Conservation (phyloP, 2,888 invertebrate species). For the Tortrix viridana region DNA sequence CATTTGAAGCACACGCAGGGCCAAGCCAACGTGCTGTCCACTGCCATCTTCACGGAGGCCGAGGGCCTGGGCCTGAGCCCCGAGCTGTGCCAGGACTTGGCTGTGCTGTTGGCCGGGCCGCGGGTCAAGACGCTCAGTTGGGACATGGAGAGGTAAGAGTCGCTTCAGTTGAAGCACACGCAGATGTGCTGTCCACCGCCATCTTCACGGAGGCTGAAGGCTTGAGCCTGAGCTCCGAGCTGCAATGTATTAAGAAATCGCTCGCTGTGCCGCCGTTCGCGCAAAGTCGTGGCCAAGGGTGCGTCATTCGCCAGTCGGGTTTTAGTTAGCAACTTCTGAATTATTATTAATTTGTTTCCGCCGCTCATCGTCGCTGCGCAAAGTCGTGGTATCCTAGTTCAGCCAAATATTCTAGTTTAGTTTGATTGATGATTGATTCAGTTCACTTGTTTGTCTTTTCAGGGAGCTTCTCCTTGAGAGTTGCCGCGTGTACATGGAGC, state of each 20-base stretch:
- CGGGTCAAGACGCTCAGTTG: conserved; percentile 89
- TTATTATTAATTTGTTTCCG: too few species aligned
- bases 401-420: too few species aligned
- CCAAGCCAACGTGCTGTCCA: conserved; percentile 83
- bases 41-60: conserved; percentile 83
- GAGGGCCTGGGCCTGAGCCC: conserved; percentile 87
- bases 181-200: conserved; percentile 81
- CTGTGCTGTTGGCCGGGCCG: conserved; percentile 88
- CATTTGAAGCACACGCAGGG: conserved; percentile 70
- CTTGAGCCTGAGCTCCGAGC: conserved; percentile 86
- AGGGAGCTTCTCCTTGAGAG: conserved; percentile 67
- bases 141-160: conserved; percentile 80
- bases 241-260: too few species aligned
- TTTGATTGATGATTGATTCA: too few species aligned
- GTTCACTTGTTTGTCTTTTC: conserved; percentile 40
- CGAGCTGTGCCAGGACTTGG: conserved; percentile 88
- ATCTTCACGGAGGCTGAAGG: conserved; percentile 85
- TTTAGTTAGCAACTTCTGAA: too few species aligned
- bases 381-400: too few species aligned
- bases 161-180: conserved; percentile 66
- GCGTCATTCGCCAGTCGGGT: too few species aligned
- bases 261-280: too few species aligned
- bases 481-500: conserved; percentile 71
- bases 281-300: too few species aligned
- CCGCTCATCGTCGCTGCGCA: too few species aligned